phyloP scores from a whole-genome alignment of 1,140 invertebrate genomes.

The Dermatophagoides farinae region DNA sequence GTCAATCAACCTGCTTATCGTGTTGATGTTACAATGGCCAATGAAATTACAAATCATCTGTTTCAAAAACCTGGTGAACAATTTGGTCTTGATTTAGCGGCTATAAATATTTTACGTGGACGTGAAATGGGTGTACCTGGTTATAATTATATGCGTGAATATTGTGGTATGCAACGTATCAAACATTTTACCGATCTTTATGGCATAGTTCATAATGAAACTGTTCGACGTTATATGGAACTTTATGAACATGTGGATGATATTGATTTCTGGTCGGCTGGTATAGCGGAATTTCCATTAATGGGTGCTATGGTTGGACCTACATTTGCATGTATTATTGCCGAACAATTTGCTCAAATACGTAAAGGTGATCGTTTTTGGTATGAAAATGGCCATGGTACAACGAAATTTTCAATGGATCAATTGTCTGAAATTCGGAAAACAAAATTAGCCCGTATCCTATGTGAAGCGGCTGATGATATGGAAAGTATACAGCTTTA shows the following conservation, averaged over 20 bases:
- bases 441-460: constrained; percentile 30
- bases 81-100: constrained; percentile 25
- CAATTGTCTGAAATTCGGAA: constrained; percentile 35
- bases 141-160: constrained; percentile 33
- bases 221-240: constrained; percentile 17
- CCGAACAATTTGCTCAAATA: constrained; percentile 79
- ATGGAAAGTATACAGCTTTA: constrained; percentile 31
- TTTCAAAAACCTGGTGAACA: constrained; percentile 23
- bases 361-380: constrained; percentile 83
- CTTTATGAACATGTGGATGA: constrained; percentile 20
- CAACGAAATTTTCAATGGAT: constrained; percentile 40
- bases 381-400: constrained; percentile 43
- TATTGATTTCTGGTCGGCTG: constrained; percentile 22
- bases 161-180: constrained; percentile 46
- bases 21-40: constrained; percentile 80
- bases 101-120: constrained; percentile 26
- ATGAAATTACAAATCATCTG: constrained; percentile 37
- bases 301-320: constrained; percentile 19
- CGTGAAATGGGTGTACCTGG: constrained; percentile 30
- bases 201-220: constrained; percentile 21
- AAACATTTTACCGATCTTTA: constrained; percentile 18
- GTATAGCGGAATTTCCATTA: constrained; percentile 23
- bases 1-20: constrained; percentile 82
- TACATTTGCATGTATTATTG: constrained; percentile 75
- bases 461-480: constrained; percentile 40